Evolutionary conservation across 2,888 invertebrate genomes (phyloP).

Genomic region (Magallana nippona): DNA sequence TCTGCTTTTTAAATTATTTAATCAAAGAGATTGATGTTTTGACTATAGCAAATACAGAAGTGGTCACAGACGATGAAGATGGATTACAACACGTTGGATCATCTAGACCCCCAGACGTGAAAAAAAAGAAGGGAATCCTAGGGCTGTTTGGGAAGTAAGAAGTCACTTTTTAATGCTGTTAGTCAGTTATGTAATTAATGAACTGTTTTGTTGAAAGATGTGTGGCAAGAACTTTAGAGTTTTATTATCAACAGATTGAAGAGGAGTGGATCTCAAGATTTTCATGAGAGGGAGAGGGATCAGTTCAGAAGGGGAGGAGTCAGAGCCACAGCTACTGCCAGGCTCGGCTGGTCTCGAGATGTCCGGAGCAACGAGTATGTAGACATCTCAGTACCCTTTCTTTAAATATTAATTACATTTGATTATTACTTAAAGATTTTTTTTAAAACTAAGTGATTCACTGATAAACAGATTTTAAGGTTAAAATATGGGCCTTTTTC

Average conservation of each 20-base stretch:
- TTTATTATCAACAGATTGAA: slow-evolving; percentile 65
- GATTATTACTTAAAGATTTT: no score
- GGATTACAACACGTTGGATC: slow-evolving; percentile 61
- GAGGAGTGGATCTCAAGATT: slow-evolving; percentile 81
- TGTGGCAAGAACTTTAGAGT: neutral
- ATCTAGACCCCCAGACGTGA: slow-evolving; percentile 65
- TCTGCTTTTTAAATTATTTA: no score
- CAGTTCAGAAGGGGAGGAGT: slow-evolving; percentile 85
- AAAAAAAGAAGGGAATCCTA: slow-evolving; percentile 84
- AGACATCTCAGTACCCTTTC: neutral
- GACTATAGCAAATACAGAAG: slow-evolving; percentile 72
- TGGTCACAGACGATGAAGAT: slow-evolving; percentile 76
- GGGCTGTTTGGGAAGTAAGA: slow-evolving; percentile 84
- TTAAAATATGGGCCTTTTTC: no score
- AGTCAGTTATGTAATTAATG: neutral
- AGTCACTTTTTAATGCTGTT: neutral
- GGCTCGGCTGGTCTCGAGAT: slow-evolving; percentile 84
- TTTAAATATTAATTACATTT: no score
- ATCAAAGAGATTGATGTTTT: slow-evolving; percentile 7
- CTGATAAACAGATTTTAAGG: no score
- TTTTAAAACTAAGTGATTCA: no score
- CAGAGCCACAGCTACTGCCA: slow-evolving; percentile 87
- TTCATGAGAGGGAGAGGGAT: slow-evolving; percentile 75
- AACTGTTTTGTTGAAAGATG: neutral
- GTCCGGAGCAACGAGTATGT: slow-evolving; percentile 68